Evolutionary conservation across 2,113 vertebrate species (phyloP).

Genomic region (Brachyhypopomus occidentalis): DNA sequence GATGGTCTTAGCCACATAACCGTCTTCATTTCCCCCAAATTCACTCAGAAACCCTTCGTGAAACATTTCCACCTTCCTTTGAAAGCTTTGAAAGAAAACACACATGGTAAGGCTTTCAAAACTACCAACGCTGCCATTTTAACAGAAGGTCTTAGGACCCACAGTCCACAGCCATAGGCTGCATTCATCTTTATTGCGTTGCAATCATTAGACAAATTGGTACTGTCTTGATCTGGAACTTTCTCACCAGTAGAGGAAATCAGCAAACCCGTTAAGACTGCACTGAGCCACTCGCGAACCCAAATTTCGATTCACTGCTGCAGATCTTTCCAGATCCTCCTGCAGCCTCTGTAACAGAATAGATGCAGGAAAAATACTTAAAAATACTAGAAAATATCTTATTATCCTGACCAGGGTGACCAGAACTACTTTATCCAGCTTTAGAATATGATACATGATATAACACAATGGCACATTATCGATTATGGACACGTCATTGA

Average conservation of each 20-base stretch:
- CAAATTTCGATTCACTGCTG: conserved; percentile 80
- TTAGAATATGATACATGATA: too few species aligned
- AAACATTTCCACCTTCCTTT: conserved; percentile 85
- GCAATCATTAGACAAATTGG: neutral
- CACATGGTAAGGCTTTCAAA: neutral
- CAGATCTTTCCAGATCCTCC: conserved; percentile 83
- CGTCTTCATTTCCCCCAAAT: conserved; percentile 63
- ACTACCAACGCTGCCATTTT: too few species aligned
- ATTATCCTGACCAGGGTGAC: too few species aligned
- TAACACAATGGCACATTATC: too few species aligned
- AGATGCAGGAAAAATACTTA: conserved; percentile 3
- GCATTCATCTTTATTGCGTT: neutral
- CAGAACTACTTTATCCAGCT: too few species aligned
- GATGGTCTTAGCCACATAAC: conserved; percentile 79
- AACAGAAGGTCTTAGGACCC: too few species aligned
- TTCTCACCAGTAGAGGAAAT: conserved; percentile 86
- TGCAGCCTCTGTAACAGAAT: conserved; percentile 77
- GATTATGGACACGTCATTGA: too few species aligned
- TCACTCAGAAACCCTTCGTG: conserved; percentile 74
- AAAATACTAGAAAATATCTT: too few species aligned
- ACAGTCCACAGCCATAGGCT: neutral
- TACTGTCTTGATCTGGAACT: neutral
- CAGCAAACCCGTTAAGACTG: conserved; percentile 82
- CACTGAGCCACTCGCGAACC: conserved; percentile 83
- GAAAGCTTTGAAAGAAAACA: conserved; percentile 75